Evolutionary conservation across 2,888 invertebrate genomes (phyloP).

Genomic region (Nowickia ferox): DNA sequence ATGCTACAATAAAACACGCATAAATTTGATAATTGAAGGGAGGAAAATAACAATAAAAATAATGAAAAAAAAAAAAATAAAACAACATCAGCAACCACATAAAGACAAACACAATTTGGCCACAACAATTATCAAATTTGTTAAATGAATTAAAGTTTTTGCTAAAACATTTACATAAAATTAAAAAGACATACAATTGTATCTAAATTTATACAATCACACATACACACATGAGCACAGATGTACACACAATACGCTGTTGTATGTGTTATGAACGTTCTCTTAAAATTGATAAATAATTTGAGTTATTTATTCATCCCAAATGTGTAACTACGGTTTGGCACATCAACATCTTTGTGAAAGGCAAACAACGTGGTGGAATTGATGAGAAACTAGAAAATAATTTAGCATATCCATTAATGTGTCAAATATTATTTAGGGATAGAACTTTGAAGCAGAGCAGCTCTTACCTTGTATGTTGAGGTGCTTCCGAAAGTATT

Average conservation of each 20-base stretch:
- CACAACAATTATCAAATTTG: conserved; percentile 72
- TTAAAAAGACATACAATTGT: conserved; percentile 20
- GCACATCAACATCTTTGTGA: conserved; percentile 60
- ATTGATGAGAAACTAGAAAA: conserved; percentile 11
- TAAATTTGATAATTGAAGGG: conserved; percentile 12
- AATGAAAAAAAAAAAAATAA: conserved; percentile 44
- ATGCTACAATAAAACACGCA: conserved; percentile 11
- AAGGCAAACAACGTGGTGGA: conserved; percentile 7
- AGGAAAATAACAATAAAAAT: conserved; percentile 23
- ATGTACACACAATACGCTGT: neutral
- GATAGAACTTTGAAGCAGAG: neutral
- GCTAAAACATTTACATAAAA: conserved; percentile 73
- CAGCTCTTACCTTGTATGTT: neutral
- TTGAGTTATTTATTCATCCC: conserved; percentile 56
- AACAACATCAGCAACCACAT: conserved; percentile 64
- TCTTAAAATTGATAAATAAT: conserved; percentile 73
- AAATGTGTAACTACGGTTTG: conserved; percentile 63
- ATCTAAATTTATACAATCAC: neutral
- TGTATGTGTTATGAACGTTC: conserved; percentile 7
- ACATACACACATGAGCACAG: neutral
- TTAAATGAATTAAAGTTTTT: conserved; percentile 67
- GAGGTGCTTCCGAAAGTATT: too few species aligned
- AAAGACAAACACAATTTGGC: conserved; percentile 71
- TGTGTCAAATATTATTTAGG: neutral
- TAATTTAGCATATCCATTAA: neutral